Evolutionary conservation across 2,888 invertebrate genomes (phyloP), one percentile per base, ranked within the genome.

Genomic region (Ephialtes manifestator): DNA sequence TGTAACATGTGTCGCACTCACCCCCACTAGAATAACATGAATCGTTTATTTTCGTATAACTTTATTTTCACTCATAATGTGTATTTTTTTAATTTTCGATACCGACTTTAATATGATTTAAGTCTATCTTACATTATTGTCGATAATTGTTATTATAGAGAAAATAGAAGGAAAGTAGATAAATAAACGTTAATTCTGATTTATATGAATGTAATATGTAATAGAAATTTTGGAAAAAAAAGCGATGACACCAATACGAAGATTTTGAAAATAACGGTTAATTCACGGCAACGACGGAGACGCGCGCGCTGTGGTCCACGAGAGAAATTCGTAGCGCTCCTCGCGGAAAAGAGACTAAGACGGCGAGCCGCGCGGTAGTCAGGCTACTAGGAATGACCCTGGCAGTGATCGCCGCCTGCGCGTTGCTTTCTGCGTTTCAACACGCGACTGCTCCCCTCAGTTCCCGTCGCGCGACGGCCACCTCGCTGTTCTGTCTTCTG

Each of bases 331-430:
- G 68, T 63, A 65, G 82, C 87, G 87, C 78, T 87, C 74, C 78
- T 80, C 85, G 85, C 86, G 86, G 85, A 80, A 85, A 75, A 74
- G 74, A 81, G 80, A 82, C 85, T 83, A 79, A 77, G 75, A 79
- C 74, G 83, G 20, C 35, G n/a, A 83, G 71, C 82, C 84, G 55
- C 78, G 71, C 76, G 63, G 71, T 76, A 84, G 85, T 88, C 85
- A 80, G 86, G 84, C 85, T 87, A 86, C 86, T 78, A 85, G 81
- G 60, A 85, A 85, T 92, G 93, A 93, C 93, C 93, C 93, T 93
- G 94, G 94, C 94, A 93, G 91, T 93, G 93, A 93, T 91, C 88
- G 90, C 93, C 94, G 94, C 94, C 93, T 94, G 94, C 94, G 94
- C 94, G 90, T 88, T 89, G 87, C 86, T 85, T 83, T 86, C 87